These are phyloP conservation scores for Paramisgurnus dabryanus DNA, from an alignment of 2,113 vertebrate species.

Conservation along the genomic window DNA sequence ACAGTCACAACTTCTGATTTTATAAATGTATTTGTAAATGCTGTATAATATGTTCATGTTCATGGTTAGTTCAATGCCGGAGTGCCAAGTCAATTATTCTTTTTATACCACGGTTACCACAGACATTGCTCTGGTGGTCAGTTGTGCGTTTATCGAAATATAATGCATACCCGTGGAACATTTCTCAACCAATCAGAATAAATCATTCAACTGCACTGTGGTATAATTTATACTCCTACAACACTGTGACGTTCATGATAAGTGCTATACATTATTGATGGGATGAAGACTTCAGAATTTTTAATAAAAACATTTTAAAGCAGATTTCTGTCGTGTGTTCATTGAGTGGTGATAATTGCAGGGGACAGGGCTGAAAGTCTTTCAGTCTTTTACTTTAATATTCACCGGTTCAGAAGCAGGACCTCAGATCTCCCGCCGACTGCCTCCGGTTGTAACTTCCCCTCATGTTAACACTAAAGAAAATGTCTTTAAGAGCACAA, in stretches of 20 bases:
- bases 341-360: conserved; percentile 1
- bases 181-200: too few species aligned
- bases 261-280: conserved; percentile 47
- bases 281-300: conserved; percentile 47
- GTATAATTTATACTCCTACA: conserved; percentile 4
- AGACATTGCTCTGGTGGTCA: too few species aligned
- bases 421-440: not conserved
- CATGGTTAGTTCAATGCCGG: too few species aligned
- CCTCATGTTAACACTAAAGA: not conserved
- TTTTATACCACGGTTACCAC: too few species aligned
- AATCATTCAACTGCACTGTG: too few species aligned
- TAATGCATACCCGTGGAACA: too few species aligned
- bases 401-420: conserved; percentile 13
- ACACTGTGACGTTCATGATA: conserved; percentile 54
- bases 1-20: too few species aligned
- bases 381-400: conserved; percentile 9
- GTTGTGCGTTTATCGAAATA: too few species aligned
- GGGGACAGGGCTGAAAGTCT: conserved; percentile 23
- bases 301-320: conserved; percentile 59
- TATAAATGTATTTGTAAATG: too few species aligned
- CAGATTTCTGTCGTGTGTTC: conserved; percentile 3
- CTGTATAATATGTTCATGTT: too few species aligned
- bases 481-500: not conserved
- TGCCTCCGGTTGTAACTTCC: not conserved
- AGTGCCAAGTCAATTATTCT: too few species aligned